Evolutionary conservation across 2,888 invertebrate species (phyloP).

Genomic region (Zhengitettix transpicula): DNA sequence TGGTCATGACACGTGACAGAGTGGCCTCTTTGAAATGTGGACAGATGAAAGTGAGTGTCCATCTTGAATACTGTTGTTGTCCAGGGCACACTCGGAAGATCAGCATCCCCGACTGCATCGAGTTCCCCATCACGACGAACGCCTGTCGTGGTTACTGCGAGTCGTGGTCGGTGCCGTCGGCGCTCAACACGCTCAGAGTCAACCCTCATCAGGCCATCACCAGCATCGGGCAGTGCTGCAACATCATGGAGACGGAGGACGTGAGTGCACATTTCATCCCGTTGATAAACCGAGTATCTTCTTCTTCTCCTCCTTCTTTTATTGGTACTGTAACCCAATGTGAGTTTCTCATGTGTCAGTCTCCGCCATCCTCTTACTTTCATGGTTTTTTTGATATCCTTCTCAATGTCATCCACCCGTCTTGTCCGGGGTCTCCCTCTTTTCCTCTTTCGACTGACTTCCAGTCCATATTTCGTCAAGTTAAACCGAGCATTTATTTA

Average conservation of each 20-base stretch:
- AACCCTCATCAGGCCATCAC: conserved; percentile 47
- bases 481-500: too few species aligned
- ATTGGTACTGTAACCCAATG: not conserved
- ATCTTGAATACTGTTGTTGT: too few species aligned
- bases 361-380: too few species aligned
- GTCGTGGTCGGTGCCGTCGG: conserved; percentile 70
- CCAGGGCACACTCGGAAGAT: conserved; percentile 64
- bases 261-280: conserved; percentile 31
- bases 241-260: conserved; percentile 76
- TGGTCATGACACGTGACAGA: too few species aligned
- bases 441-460: not conserved
- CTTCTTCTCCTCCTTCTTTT: not conserved
- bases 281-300: not conserved
- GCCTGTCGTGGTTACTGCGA: conserved; percentile 78
- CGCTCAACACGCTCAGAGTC: conserved; percentile 31
- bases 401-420: too few species aligned
- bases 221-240: conserved; percentile 75
- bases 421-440: too few species aligned
- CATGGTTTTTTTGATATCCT: too few species aligned
- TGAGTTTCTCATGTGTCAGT: not conserved
- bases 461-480: too few species aligned
- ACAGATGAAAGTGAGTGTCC: too few species aligned
- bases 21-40: too few species aligned
- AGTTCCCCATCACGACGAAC: conserved; percentile 70
- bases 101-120: conserved; percentile 68